These are phyloP conservation scores for Leptinotarsa haldemani DNA, from an alignment of 2,888 invertebrate species.

Conservation along the genomic window DNA sequence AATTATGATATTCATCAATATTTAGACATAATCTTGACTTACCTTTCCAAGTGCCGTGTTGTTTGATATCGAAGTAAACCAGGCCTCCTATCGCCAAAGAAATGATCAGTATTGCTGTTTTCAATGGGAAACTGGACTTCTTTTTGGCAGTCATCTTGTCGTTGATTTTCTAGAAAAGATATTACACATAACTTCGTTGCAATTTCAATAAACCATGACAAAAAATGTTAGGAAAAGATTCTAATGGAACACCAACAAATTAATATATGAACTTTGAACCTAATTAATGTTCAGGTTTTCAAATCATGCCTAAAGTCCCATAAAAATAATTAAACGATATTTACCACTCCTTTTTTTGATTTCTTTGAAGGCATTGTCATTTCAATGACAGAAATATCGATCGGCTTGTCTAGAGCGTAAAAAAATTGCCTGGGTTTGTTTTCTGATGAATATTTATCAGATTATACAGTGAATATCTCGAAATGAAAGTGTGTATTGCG, in stretches of 20 bases:
- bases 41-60: constrained; percentile 77
- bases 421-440: not conserved
- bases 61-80: constrained; percentile 75
- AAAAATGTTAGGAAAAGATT: not conserved
- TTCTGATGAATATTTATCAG: not conserved
- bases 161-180: constrained; percentile 62
- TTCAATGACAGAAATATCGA: constrained; percentile 5
- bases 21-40: constrained; percentile 39
- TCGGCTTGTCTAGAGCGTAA: not conserved
- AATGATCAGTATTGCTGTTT: constrained; percentile 73
- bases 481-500: not conserved
- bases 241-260: not conserved
- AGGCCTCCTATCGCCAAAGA: constrained; percentile 71
- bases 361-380: constrained; percentile 1
- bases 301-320: too few relatives aligned
- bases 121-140: constrained; percentile 71
- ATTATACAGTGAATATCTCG: not conserved
- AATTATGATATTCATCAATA: constrained; percentile 2
- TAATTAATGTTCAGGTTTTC: too few relatives aligned
- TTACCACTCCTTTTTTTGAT: not conserved
- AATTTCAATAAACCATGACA: not conserved
- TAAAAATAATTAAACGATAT: not conserved
- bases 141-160: constrained; percentile 65
- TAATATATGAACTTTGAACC: too few relatives aligned
- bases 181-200: not conserved